Evolutionary conservation across 2,113 vertebrate genomes (phyloP), one percentile per base, ranked within the genome.

Genomic region (Seriola aureovittata): DNA sequence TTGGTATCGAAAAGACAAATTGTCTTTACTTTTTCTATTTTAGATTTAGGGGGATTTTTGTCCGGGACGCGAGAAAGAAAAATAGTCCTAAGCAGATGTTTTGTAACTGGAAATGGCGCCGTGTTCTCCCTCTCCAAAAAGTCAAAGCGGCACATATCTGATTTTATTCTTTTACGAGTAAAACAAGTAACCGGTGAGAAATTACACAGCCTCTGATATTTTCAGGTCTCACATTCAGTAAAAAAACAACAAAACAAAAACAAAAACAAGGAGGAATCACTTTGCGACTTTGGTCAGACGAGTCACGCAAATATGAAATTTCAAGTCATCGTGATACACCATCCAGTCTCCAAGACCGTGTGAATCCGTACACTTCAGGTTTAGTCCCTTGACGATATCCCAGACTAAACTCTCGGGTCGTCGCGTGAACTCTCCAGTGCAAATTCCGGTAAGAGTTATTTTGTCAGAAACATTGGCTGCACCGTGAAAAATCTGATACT

Each of bases 351-450:
- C 42, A 67, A 12, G 38, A 8, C 7, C 58, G 19, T 19, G 65
- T 57, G 10, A 48, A 46, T 25, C 40, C 52, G 63, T 36, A 6
- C 4, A 36, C 8, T 8, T 42, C 6, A 42, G 40, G 8, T 42
- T 9, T 8, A 42, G 40, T 11, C 40, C 40, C 40, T 42, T 42
- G 40, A 9, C 8, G 40, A 42, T 42, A 10, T 42, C 40, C 40
- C 40, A 42, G 40, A 78, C 73, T 40, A 32, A 65, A 70, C 52
- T 64, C 34, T 36, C 19, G 3, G 29, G 12, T 69, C 42, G 40
- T 42, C 11, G 40, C 11, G 40, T 8, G 2, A 42, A 42, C 40
- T 9, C 40, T 9, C 8, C 40, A 11, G 40, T 62, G 38, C 3
- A 60, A 21, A 32, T 38, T 71, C 57, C 46, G 17, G 40, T 42